A percentile compares a stretch with the other conserved stretches of the same genome.
phyloP scores from a whole-genome alignment of 2,888 invertebrate species.

The Rotaria socialis region DNA sequence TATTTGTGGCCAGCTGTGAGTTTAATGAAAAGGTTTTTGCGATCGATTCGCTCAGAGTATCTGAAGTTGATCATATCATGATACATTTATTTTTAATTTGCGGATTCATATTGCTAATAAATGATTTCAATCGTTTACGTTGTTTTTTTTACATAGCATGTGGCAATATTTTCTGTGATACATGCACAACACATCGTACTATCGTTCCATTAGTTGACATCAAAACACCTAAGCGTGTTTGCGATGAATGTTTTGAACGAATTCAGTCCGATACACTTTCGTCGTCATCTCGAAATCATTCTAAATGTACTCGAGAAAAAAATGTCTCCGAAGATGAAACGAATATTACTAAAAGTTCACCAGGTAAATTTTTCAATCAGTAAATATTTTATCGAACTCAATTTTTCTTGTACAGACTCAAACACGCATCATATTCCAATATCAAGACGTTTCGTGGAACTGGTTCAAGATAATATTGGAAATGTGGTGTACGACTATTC shows the following conservation, averaged over 20 bases:
- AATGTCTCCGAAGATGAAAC: neutral
- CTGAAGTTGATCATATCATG: no score
- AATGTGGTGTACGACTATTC: neutral
- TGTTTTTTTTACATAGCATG: slow-evolving; percentile 66
- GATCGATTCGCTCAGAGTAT: no score
- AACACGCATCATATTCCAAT: neutral
- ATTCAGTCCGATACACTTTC: neutral
- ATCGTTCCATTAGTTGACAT: slow-evolving; percentile 73
- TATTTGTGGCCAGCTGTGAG: no score
- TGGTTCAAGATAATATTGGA: neutral
- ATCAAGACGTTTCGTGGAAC: neutral
- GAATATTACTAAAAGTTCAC: no score
- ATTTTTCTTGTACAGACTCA: neutral
- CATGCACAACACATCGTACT: slow-evolving; percentile 67
- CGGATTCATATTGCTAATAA: no score
- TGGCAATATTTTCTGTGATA: slow-evolving; percentile 74
- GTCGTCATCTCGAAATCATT: neutral
- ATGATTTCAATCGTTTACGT: no score
- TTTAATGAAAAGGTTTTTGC: no score
- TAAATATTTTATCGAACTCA: no score
- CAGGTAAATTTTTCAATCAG: no score
- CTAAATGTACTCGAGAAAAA: neutral
- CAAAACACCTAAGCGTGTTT: slow-evolving; percentile 69
- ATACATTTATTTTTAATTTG: no score
- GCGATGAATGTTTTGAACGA: slow-evolving; percentile 66